Conservation (phyloP, 2,888 invertebrate genomes). For the Callosobruchus maculatus region DNA sequence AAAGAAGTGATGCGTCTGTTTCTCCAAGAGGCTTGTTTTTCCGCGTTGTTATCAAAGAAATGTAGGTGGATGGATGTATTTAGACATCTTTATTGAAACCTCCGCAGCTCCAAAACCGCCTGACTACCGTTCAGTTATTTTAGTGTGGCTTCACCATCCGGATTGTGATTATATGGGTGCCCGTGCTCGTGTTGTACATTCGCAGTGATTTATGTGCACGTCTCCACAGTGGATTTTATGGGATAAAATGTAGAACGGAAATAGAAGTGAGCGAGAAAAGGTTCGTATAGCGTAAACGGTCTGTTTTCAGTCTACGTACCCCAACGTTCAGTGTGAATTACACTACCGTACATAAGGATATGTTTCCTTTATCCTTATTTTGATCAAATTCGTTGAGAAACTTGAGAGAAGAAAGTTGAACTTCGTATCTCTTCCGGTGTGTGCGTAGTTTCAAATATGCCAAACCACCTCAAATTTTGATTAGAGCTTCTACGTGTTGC, state of each 20-base stretch:
- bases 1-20: constrained; percentile 9
- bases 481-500: no score
- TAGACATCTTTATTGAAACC: not conserved
- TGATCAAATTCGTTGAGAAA: no score
- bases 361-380: no score
- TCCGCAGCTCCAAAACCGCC: not conserved
- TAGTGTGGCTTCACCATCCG: not conserved
- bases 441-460: no score
- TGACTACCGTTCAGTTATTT: not conserved
- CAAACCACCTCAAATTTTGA: no score
- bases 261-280: not conserved
- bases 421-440: no score
- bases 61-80: not conserved
- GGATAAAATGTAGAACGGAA: not conserved
- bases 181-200: not conserved
- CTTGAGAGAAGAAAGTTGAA: no score
- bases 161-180: not conserved
- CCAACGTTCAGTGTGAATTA: not conserved
- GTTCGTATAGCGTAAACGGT: not conserved
- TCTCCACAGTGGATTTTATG: not conserved
- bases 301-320: not conserved
- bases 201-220: not conserved
- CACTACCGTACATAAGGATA: no score
- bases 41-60: constrained; percentile 13
- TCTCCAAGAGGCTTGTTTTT: constrained; percentile 21